Percentiles rank a stretch among this genome's conserved stretches.
Evolutionary conservation across 2,113 vertebrate genomes (phyloP).

Genomic region (Deroptyus accipitrinus): DNA sequence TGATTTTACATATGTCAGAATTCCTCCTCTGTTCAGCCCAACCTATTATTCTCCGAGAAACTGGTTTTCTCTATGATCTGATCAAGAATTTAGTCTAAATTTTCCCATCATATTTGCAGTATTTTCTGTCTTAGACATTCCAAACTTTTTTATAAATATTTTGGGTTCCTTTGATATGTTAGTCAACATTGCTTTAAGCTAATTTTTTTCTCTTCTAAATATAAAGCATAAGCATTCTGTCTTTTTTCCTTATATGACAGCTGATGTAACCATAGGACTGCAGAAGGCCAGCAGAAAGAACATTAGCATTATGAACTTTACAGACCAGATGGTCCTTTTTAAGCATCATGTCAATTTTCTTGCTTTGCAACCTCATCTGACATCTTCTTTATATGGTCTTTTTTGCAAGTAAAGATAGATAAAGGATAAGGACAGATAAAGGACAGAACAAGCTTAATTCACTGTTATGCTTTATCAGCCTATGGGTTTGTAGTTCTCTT

Average conservation of each 20-base stretch:
- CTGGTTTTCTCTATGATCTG: neutral
- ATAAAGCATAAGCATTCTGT: neutral
- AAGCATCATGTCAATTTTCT: neutral
- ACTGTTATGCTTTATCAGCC: neutral
- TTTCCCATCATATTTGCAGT: neutral
- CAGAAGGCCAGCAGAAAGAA: neutral
- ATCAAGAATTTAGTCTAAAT: neutral
- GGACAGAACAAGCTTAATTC: neutral
- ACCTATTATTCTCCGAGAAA: neutral
- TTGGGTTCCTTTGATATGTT: neutral
- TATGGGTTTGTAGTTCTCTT: neutral
- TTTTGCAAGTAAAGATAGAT: neutral
- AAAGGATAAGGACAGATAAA: neutral
- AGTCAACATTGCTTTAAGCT: neutral
- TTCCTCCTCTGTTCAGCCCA: neutral
- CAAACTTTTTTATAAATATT: neutral
- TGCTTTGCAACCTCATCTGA: neutral
- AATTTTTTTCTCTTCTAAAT: neutral
- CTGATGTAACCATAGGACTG: neutral
- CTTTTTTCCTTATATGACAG: neutral
- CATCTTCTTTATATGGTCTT: neutral
- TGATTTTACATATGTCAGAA: neutral
- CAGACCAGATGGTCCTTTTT: neutral
- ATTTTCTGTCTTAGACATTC: neutral
- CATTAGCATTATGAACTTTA: neutral